Conservation (phyloP, 1,140 invertebrate genomes). For the Psilanteris sp. region DNA sequence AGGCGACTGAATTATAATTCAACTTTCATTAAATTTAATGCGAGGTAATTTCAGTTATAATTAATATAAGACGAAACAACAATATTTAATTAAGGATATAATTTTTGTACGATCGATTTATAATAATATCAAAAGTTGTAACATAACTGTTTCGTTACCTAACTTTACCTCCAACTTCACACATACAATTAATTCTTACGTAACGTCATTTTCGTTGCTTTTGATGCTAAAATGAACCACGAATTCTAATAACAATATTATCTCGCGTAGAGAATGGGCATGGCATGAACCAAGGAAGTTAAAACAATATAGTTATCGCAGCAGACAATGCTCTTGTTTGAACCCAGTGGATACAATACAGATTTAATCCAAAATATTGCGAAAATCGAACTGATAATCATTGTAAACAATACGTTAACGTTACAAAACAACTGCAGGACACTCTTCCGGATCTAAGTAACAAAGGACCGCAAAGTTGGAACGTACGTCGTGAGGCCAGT, state of each 20-base stretch:
- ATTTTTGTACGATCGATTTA: slow-evolving; percentile 12
- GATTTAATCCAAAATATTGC: slow-evolving; percentile 57
- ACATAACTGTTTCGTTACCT: slow-evolving; percentile 43
- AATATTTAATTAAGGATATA: too few relatives aligned
- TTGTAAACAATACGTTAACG: slow-evolving; percentile 52
- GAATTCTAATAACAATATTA: slow-evolving; percentile 45
- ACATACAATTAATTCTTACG: slow-evolving; percentile 34
- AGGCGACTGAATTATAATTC: too few relatives aligned
- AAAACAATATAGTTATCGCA: slow-evolving; percentile 53
- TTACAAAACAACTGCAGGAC: slow-evolving; percentile 33
- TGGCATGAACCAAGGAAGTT: slow-evolving; percentile 44
- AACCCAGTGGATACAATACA: slow-evolving; percentile 30
- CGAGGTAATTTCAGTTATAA: too few relatives aligned
- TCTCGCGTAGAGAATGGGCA: slow-evolving; percentile 6
- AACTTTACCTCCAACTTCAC: slow-evolving; percentile 26
- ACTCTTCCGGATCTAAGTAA: slow-evolving; percentile 53
- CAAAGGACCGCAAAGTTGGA: slow-evolving; percentile 54
- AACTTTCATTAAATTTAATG: too few relatives aligned
- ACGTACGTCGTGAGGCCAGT: slow-evolving; percentile 66
- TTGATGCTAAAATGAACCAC: slow-evolving; percentile 27
- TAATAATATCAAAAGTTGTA: too few relatives aligned
- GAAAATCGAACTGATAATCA: slow-evolving; percentile 54
- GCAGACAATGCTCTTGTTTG: slow-evolving; percentile 42
- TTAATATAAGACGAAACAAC: too few relatives aligned
- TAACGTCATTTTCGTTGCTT: slow-evolving; percentile 45